These are phyloP conservation scores for Myopa testacea DNA, from an alignment of 2,888 invertebrate genomes.

Conservation along the genomic window DNA sequence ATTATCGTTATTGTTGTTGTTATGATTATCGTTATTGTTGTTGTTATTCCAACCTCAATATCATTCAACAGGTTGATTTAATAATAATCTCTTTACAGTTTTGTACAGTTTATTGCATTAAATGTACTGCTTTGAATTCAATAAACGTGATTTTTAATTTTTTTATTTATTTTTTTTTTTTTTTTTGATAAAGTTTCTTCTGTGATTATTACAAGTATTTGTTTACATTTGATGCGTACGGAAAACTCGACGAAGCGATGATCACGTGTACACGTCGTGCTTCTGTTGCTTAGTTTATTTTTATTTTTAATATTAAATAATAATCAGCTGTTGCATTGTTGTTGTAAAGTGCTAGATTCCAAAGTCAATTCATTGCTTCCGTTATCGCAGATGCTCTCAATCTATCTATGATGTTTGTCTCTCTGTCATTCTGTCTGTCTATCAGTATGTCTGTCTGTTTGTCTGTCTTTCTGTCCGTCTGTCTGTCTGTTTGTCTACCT, in stretches of 20 bases:
- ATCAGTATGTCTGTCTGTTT: background rate
- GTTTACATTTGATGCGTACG: no score
- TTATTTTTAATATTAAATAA: background rate
- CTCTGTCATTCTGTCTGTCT: background rate
- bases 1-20: background rate
- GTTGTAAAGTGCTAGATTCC: constrained; percentile 12
- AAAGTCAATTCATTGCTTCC: constrained; percentile 13
- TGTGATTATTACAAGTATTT: no score
- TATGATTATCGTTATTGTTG: no score
- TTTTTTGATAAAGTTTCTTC: no score
- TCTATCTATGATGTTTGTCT: background rate
- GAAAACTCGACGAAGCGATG: background rate
- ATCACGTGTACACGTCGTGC: background rate
- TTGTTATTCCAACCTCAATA: no score
- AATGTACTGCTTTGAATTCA: no score
- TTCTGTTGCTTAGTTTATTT: background rate
- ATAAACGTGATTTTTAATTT: no score
- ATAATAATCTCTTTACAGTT: no score
- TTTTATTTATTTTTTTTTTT: no score
- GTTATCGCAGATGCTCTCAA: background rate
- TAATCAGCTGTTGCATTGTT: background rate
- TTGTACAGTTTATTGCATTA: no score
- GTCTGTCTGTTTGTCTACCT: background rate
- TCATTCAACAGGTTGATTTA: no score
- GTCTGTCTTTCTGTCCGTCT: background rate